These are phyloP conservation scores for Brachionus manjavacas DNA, from an alignment of 1,140 invertebrate genomes.

Conservation along the genomic window DNA sequence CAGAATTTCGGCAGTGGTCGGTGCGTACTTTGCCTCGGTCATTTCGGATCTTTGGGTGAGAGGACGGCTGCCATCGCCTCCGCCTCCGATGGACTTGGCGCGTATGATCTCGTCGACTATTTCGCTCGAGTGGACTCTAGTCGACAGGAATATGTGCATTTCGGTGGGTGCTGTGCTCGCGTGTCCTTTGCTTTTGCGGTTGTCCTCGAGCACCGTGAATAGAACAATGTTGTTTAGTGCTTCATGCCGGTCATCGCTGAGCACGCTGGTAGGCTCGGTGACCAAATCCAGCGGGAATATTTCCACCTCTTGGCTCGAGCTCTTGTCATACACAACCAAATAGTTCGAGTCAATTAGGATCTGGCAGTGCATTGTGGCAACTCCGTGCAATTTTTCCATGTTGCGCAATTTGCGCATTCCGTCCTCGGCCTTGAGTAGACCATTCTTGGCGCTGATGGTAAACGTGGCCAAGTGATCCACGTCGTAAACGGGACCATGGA, in stretches of 20 bases:
- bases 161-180: slow-evolving; percentile 65
- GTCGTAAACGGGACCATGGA: slow-evolving; percentile 46
- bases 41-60: neutral
- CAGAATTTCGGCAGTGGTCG: neutral
- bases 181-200: slow-evolving; percentile 50
- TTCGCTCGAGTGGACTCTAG: slow-evolving; percentile 49
- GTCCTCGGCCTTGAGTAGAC: slow-evolving; percentile 62
- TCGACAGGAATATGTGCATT: slow-evolving; percentile 93
- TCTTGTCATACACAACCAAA: slow-evolving; percentile 90
- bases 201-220: slow-evolving; percentile 71
- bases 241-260: slow-evolving; percentile 89
- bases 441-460: slow-evolving; percentile 65
- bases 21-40: neutral
- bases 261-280: slow-evolving; percentile 89
- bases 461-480: slow-evolving; percentile 96
- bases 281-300: slow-evolving; percentile 84
- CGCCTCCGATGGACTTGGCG: neutral
- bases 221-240: slow-evolving; percentile 97
- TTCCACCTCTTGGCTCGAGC: slow-evolving; percentile 81
- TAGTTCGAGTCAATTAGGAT: slow-evolving; percentile 76
- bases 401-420: slow-evolving; percentile 89
- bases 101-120: neutral
- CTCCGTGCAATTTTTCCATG: slow-evolving; percentile 92
- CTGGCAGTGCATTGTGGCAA: slow-evolving; percentile 98
- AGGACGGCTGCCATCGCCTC: neutral